A percentile compares a stretch with the other conserved stretches of the same genome.
Evolutionary conservation across 2,888 invertebrate genomes (phyloP).

Genomic region (Pecten maximus): DNA sequence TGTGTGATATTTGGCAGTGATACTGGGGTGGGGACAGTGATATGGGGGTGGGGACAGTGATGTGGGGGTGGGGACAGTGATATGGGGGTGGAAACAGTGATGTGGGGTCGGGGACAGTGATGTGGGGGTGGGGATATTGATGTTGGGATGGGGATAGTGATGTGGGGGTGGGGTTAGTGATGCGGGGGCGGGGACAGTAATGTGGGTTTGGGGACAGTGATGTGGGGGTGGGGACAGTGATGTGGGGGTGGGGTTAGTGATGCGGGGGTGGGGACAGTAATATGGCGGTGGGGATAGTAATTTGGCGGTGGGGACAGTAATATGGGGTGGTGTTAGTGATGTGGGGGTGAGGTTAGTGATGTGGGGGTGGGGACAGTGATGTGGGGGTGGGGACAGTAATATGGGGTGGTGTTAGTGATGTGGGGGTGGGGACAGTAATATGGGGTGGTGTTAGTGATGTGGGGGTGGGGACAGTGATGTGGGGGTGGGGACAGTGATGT

Average conservation of each 20-base stretch:
- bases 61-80: neutral
- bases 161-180: neutral
- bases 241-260: neutral
- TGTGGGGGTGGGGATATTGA: neutral
- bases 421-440: neutral
- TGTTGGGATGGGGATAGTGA: neutral
- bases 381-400: neutral
- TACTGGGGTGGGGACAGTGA: too few relatives aligned
- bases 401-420: neutral
- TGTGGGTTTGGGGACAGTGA: conserved; percentile 13
- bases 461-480: neutral
- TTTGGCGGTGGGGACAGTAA: neutral
- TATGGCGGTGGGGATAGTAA: neutral
- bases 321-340: neutral
- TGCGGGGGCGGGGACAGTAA: neutral
- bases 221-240: neutral
- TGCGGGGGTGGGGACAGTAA: neutral
- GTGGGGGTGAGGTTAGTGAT: neutral
- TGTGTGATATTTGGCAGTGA: too few relatives aligned
- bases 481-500: neutral
- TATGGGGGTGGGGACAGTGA: too few relatives aligned
- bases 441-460: neutral
- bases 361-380: neutral
- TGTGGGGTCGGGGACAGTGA: neutral
- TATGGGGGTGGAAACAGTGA: neutral